Evolutionary conservation across 2,888 invertebrate species (phyloP), one percentile per base, ranked within the genome.

Genomic region (Tetanocera ferruginea): DNA sequence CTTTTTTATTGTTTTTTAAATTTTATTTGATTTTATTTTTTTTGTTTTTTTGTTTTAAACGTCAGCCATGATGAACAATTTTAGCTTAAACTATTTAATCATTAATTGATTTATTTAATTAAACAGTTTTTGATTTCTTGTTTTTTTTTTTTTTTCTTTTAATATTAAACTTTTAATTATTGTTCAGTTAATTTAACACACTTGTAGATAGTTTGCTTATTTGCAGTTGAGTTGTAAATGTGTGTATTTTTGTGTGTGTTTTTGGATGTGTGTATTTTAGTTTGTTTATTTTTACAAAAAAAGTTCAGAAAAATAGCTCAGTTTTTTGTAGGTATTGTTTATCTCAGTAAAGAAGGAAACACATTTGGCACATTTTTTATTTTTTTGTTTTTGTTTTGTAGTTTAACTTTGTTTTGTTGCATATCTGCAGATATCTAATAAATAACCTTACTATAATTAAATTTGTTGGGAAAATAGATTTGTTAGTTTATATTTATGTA

Each of bases 361-460:
- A 82, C 83, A 81, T 77, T 81, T 87, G 88, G 88, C 88, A 87
- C 87, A 84, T 83, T 79, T 81, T 78, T 76, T 69, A 66, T 64
- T 77, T 80, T 70, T 34, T 43, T 62, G 70, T 28, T 73, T 37
- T 73, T 71, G 67, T 51, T 76, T 77, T 73, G 14, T 73, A n/a
- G n/a, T 49, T 23, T 17, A n/a, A 19, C 11, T 77, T 73, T 72
- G 49, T n/a, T 73, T 37, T 37, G 23, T 43, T 3, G 14, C 17
- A 43, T 43, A 6, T 60, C 23, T 19, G 14, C n/a, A 43, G 11
- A 43, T 57, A 2, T 37, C 23, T 23, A 52, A 51, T 37, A 52
- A n/a, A 57, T 19, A 25, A 51, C 4, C 17, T 52, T 70, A 25
- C n/a, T 5, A 51, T 25, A 19, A 28, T n/a, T 71, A 14, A 31